Conservation (phyloP, 2,113 vertebrate species). For the Rhegmatorhina hoffmannsi region DNA sequence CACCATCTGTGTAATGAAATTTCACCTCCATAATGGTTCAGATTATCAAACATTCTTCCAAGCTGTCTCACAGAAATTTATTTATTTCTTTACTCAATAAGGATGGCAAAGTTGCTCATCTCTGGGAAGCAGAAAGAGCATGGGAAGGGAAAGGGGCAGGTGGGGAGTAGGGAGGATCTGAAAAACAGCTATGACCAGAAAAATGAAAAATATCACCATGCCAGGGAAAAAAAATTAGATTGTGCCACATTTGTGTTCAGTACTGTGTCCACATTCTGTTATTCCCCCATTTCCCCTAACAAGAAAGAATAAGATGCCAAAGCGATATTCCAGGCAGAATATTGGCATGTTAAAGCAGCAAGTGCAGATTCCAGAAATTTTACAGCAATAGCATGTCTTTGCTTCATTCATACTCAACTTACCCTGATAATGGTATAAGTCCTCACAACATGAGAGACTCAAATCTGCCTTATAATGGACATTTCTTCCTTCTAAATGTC, state of each 20-base stretch:
- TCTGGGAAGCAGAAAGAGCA: background rate
- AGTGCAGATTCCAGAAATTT: background rate
- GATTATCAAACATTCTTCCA: slow-evolving; percentile 80
- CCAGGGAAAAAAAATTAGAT: background rate
- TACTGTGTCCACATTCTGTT: background rate
- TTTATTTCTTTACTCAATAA: slow-evolving; percentile 61
- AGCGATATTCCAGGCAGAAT: background rate
- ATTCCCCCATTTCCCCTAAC: background rate
- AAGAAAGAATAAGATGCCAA: background rate
- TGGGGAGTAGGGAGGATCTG: accelerated
- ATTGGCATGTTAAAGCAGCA: background rate
- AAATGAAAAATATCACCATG: background rate
- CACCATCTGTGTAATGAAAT: slow-evolving; percentile 88
- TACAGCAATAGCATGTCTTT: accelerated
- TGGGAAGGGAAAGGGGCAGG: accelerated
- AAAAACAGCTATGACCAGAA: background rate
- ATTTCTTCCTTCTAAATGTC: background rate
- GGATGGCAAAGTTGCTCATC: background rate
- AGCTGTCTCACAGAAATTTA: slow-evolving; percentile 57
- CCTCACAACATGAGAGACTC: background rate
- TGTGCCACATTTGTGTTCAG: background rate
- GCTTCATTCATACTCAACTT: background rate
- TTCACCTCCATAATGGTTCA: slow-evolving; percentile 81
- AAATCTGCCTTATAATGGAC: background rate
- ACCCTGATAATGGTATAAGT: background rate